These are phyloP conservation scores for Diachrysia chrysitis DNA, from an alignment of 2,888 invertebrate species.

Conservation along the genomic window DNA sequence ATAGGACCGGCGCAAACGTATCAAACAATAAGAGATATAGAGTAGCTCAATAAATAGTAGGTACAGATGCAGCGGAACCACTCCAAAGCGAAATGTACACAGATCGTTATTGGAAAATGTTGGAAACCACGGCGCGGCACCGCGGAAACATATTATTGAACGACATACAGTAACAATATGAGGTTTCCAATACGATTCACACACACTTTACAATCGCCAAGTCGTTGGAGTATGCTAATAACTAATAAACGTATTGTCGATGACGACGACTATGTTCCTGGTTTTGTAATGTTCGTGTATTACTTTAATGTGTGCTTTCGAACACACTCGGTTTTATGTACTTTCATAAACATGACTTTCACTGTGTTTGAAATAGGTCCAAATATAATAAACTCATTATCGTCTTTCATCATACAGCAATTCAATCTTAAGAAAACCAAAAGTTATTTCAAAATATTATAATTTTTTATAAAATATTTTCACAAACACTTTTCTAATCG, in stretches of 20 bases:
- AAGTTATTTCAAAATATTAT: too few relatives aligned
- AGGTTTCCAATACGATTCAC: constrained; percentile 48
- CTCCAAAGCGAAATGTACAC: constrained; percentile 54
- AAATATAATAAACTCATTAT: too few relatives aligned
- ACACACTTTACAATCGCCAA: constrained; percentile 31
- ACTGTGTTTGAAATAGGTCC: not conserved
- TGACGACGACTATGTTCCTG: constrained; percentile 33
- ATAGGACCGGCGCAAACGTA: constrained; percentile 52
- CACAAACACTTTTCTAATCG: too few relatives aligned
- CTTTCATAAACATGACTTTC: not conserved
- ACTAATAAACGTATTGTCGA: constrained; percentile 40
- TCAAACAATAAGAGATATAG: constrained; percentile 48
- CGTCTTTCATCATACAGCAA: too few relatives aligned
- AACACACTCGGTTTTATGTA: constrained; percentile 8
- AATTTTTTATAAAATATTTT: too few relatives aligned
- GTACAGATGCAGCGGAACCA: constrained; percentile 55
- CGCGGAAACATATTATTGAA: constrained; percentile 47
- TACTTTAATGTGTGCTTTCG: constrained; percentile 41
- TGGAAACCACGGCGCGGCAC: constrained; percentile 39
- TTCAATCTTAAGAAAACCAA: too few relatives aligned
- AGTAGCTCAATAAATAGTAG: constrained; percentile 57
- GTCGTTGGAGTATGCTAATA: constrained; percentile 50
- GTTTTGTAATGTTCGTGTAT: constrained; percentile 38
- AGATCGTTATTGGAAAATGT: constrained; percentile 55
- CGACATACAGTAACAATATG: constrained; percentile 36